A percentile compares a stretch with the other conserved stretches of the same genome.
phyloP scores from a whole-genome alignment of 1,140 invertebrate species.

The Acromyrmex heyeri region DNA sequence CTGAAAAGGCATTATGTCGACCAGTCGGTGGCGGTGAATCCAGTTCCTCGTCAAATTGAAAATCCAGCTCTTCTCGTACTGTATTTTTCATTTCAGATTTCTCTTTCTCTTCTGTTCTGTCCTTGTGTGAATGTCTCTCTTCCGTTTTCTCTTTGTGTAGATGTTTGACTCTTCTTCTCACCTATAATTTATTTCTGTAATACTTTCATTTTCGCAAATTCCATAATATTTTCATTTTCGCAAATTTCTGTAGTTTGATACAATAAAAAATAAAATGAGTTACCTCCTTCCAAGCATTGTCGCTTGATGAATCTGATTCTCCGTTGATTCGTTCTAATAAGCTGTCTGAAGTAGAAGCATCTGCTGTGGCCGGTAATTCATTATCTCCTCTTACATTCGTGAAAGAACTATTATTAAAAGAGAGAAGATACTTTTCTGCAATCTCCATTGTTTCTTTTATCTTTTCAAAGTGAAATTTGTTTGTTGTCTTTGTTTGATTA shows the following conservation, averaged over 20 bases:
- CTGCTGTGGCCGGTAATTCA: neutral
- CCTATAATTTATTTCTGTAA: constrained; percentile 75
- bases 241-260: neutral
- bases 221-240: constrained; percentile 11
- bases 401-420: constrained; percentile 12
- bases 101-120: constrained; percentile 84
- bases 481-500: constrained; percentile 23
- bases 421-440: neutral
- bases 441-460: constrained; percentile 24
- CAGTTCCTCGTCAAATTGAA: constrained; percentile 98
- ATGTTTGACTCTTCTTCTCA: constrained; percentile 86
- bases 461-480: constrained; percentile 43
- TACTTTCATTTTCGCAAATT: constrained; percentile 28
- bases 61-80: constrained; percentile 96
- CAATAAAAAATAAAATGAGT: neutral
- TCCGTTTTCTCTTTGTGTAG: constrained; percentile 84
- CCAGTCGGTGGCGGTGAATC: constrained; percentile 90
- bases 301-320: constrained; percentile 70
- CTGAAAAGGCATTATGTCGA: constrained; percentile 94
- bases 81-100: constrained; percentile 84
- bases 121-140: constrained; percentile 85
- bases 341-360: constrained; percentile 10
- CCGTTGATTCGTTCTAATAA: constrained; percentile 43
- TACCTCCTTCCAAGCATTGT: constrained; percentile 88
- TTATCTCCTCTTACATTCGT: neutral